These are phyloP conservation scores for Phocoena sinus DNA, from an alignment of 2,113 vertebrate genomes.

Conservation along the genomic window DNA sequence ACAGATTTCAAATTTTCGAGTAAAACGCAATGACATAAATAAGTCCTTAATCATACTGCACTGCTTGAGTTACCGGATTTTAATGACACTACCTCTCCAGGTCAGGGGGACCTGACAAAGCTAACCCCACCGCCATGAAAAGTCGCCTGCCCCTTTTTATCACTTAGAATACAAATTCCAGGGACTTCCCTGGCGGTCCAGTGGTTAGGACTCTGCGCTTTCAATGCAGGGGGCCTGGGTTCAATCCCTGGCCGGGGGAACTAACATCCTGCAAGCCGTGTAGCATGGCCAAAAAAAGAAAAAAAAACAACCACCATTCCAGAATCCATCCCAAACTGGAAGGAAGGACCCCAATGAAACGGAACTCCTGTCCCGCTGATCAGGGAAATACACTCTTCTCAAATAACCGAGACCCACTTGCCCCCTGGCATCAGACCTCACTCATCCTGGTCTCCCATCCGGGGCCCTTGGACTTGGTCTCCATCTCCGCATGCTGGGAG, in stretches of 20 bases:
- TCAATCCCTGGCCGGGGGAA: neutral
- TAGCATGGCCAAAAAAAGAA: neutral
- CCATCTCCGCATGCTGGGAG: too few relatives aligned
- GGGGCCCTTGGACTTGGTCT: neutral
- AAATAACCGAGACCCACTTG: neutral
- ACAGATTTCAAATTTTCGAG: conserved; percentile 38
- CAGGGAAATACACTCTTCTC: neutral
- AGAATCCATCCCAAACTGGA: neutral
- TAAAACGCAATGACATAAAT: neutral
- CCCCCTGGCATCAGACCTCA: neutral
- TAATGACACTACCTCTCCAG: neutral
- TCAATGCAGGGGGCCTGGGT: neutral
- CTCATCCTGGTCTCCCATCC: neutral
- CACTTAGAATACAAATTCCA: neutral
- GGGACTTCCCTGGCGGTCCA: neutral
- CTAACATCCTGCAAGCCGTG: neutral
- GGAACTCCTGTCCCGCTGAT: neutral
- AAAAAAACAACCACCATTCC: neutral
- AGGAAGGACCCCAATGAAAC: neutral
- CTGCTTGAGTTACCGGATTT: neutral
- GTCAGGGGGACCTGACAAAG: neutral
- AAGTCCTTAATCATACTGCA: neutral
- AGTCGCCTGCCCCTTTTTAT: neutral
- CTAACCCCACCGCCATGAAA: neutral
- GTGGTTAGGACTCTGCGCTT: neutral